Base-by-base conservation (phyloP, 2,888 invertebrate genomes). In the Allophyes oxyacanthae region DNA sequence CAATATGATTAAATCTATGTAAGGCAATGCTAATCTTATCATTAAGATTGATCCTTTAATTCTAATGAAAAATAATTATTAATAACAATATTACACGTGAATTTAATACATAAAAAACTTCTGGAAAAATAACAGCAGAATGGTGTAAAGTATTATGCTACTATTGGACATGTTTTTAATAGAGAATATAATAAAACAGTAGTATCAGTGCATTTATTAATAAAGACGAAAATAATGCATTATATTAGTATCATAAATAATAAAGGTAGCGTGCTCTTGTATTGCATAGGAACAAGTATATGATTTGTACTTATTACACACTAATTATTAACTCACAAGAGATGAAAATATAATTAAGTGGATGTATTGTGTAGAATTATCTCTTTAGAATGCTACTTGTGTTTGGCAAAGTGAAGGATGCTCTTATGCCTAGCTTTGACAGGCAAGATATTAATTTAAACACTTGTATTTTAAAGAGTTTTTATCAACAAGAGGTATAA, bases 21-120 rank as follows among this genome's bases (percentile, higher is more conserved):
- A 37, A 53, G 53, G 62, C 32, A 53, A 53, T 68, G 20, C 42
- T 32, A 60, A 67, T 67, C 53, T 61, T 67, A 64, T 11, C 32
- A 9, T 14, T 48, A 67, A 67, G 43, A 60, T 42, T 34, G 20
- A 43, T 20, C 20, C 36, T 34, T 48, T 15, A 59, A n/a, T 40
- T 58, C 7, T 0, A 36, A 32, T 34, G 28, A 13, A 34, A 38
- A 58, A 49, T 34, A 42, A 36, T 14, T 37, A 54, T 20, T 38
- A 20, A 20, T 3, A 20, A 20, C 20, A 2, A 20, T 20, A n/a
- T 20, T 2, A 20, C 20, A 20, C 20, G 2, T n/a, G n/a, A n/a
- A n/a, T n/a, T n/a, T n/a, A n/a, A n/a, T n/a, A n/a, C n/a, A n/a
- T n/a, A n/a, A n/a, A n/a, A n/a, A n/a, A 20, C 20, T 20, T 2